phyloP scores from a whole-genome alignment of 2,797 vertebrate genomes.

The Falco concolor region DNA sequence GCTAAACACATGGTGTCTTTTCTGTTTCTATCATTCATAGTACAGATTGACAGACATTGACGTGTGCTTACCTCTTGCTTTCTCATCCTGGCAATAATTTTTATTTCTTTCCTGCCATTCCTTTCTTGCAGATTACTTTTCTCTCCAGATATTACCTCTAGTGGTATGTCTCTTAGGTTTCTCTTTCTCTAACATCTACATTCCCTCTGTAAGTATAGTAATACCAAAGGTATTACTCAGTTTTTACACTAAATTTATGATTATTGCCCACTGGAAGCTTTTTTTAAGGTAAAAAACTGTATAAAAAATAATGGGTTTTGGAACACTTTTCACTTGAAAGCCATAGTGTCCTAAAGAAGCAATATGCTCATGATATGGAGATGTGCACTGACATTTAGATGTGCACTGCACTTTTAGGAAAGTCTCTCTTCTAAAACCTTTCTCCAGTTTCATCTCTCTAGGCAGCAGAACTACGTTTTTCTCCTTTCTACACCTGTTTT shows the following conservation, averaged over 20 bases:
- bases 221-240: background rate
- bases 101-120: background rate
- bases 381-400: background rate
- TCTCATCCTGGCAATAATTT: background rate
- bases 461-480: background rate
- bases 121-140: background rate
- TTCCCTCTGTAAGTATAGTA: background rate
- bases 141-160: background rate
- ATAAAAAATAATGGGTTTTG: background rate
- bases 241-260: background rate
- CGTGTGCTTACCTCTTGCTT: background rate
- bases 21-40: background rate
- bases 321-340: background rate
- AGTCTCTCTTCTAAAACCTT: background rate
- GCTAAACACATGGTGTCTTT: background rate
- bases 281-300: background rate
- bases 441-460: background rate
- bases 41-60: background rate
- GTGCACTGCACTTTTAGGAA: background rate
- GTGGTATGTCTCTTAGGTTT: background rate
- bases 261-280: background rate
- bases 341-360: background rate
- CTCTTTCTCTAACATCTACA: background rate
- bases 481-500: background rate
- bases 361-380: background rate